These are phyloP conservation scores for Ophioderma brevispina DNA, from an alignment of 35 echinoderm and acorn worm genomes.

Conservation along the genomic window DNA sequence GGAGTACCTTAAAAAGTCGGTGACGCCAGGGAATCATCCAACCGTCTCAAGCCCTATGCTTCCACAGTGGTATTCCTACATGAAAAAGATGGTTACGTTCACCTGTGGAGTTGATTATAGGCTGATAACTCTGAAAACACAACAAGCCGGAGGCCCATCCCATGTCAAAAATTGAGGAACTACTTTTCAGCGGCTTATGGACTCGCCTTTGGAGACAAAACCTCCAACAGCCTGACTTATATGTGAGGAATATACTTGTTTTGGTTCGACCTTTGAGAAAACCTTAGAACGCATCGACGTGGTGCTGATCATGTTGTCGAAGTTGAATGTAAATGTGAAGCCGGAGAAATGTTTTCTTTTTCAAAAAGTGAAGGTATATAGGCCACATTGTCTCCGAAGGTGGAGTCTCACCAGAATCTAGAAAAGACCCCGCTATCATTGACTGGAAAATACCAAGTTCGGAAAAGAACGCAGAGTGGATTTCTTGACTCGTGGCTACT, in stretches of 20 bases:
- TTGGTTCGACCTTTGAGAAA: slow-evolving; percentile 62
- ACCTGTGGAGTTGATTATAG: slow-evolving; percentile 38
- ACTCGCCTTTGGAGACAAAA: slow-evolving; percentile 44
- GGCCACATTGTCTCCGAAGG: slow-evolving; percentile 44
- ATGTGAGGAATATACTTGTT: slow-evolving; percentile 80
- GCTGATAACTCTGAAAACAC: slow-evolving; percentile 52
- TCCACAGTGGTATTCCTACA: slow-evolving; percentile 26
- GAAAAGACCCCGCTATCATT: slow-evolving; percentile 45
- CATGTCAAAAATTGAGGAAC: too few species aligned
- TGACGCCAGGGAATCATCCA: slow-evolving; percentile 12
- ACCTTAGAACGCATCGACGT: slow-evolving; percentile 48
- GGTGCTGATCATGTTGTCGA: slow-evolving; percentile 23
- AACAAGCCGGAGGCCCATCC: slow-evolving; percentile 65
- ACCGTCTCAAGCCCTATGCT: slow-evolving; percentile 39
- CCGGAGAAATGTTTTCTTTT: slow-evolving; percentile 61
- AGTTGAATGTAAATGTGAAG: slow-evolving; percentile 64
- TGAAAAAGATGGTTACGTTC: slow-evolving; percentile 16
- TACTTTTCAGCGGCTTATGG: too few species aligned
- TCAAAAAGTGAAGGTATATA: slow-evolving; percentile 24
- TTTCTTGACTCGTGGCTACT: slow-evolving; percentile 77
- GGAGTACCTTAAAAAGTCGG: neutral
- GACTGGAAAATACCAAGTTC: slow-evolving; percentile 53
- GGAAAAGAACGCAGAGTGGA: slow-evolving; percentile 25
- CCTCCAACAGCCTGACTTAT: slow-evolving; percentile 69
- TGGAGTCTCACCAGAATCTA: slow-evolving; percentile 35